Conservation (phyloP, 1,140 invertebrate species). For the Cheumatopsyche charites region DNA sequence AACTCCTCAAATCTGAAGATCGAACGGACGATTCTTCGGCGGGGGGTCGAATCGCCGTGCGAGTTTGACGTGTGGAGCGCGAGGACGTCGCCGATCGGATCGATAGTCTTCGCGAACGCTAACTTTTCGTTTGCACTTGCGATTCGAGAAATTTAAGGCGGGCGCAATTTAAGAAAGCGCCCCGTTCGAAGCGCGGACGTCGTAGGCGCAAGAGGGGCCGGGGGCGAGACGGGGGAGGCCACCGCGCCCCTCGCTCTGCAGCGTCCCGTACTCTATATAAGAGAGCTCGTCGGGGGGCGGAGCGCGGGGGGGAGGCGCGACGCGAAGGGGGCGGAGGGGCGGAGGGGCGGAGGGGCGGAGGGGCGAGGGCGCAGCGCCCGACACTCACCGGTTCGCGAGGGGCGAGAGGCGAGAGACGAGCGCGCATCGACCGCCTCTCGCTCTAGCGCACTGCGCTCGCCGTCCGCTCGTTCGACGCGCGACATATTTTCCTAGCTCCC, state of each 20-base stretch:
- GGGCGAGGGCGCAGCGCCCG: not conserved
- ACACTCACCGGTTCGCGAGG: no score
- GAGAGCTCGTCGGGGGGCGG: not conserved
- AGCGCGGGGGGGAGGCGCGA: not conserved
- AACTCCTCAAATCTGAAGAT: no score
- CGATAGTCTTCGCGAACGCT: no score
- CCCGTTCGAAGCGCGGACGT: not conserved
- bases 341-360: not conserved
- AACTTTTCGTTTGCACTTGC: no score
- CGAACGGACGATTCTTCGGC: not conserved
- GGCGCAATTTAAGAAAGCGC: no score
- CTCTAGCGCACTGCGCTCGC: not conserved
- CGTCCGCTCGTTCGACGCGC: constrained; percentile 7
- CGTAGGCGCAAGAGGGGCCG: not conserved
- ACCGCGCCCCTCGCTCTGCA: not conserved
- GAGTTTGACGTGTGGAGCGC: not conserved
- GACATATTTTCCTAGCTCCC: not conserved
- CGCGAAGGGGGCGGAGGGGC: not conserved
- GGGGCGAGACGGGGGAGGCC: not conserved
- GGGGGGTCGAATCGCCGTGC: not conserved
- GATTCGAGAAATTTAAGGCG: no score
- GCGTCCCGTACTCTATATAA: not conserved
- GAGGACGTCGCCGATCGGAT: not conserved
- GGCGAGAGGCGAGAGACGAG: not conserved
- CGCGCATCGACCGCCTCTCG: not conserved